phyloP scores from a whole-genome alignment of 2,113 vertebrate species.

The Mesembrinibis cayennensis region DNA sequence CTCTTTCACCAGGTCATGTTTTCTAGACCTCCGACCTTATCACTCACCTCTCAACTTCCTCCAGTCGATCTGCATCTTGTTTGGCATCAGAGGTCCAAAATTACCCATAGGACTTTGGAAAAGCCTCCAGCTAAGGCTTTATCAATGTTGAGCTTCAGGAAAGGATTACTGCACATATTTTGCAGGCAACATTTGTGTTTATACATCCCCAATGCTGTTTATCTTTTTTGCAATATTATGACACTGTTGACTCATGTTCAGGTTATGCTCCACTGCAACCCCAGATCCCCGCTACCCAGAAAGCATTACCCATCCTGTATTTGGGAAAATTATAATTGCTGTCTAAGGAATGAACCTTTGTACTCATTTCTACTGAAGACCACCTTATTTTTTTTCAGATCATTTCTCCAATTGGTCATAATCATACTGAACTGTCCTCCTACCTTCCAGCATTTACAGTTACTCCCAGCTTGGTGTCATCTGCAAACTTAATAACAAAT shows the following conservation, averaged over 20 bases:
- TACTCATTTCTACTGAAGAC: neutral
- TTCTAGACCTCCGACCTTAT: neutral
- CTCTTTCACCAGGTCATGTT: neutral
- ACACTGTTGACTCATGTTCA: neutral
- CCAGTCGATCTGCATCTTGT: neutral
- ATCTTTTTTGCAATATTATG: neutral
- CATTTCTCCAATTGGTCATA: neutral
- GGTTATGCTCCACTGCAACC: neutral
- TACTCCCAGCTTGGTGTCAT: neutral
- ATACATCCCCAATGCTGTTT: neutral
- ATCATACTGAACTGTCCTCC: neutral
- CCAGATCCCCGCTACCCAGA: neutral
- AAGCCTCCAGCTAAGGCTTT: neutral
- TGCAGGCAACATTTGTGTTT: neutral
- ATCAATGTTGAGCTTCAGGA: fast-evolving
- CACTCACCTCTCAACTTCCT: neutral
- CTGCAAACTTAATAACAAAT: neutral
- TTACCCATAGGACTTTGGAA: neutral
- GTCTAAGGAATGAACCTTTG: neutral
- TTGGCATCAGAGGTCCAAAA: neutral
- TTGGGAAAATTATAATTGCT: neutral
- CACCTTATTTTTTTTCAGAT: neutral
- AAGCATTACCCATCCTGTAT: neutral
- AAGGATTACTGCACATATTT: neutral
- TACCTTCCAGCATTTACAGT: neutral